These are phyloP conservation scores for Vulpes lagopus DNA, from an alignment of 2,113 vertebrate species.

Conservation along the genomic window DNA sequence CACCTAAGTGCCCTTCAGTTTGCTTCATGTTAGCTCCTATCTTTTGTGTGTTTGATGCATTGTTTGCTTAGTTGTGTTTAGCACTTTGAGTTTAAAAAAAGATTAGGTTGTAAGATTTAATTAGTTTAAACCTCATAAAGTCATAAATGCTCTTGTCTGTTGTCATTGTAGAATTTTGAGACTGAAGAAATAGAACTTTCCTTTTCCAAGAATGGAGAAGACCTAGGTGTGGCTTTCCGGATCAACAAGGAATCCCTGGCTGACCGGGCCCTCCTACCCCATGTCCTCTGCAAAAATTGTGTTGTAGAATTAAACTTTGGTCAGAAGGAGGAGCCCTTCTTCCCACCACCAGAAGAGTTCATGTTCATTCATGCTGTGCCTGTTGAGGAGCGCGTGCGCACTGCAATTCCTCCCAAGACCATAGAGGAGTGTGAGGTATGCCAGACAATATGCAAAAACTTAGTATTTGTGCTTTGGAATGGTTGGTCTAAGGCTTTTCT, in stretches of 20 bases:
- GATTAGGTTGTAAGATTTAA: background rate
- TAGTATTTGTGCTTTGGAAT: background rate
- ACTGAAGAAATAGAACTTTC: slow-evolving; percentile 88
- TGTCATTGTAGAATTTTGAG: slow-evolving; percentile 84
- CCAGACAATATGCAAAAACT: rapidly evolving
- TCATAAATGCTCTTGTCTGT: slow-evolving; percentile 62
- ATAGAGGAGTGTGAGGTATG: slow-evolving; percentile 91
- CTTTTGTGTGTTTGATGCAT: background rate
- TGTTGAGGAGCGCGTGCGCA: slow-evolving; percentile 83
- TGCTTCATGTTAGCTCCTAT: background rate
- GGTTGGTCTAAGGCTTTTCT: background rate
- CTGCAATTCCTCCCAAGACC: slow-evolving; percentile 82
- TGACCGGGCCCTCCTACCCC: slow-evolving; percentile 90
- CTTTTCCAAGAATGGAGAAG: slow-evolving; percentile 92
- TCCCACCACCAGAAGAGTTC: slow-evolving; percentile 87
- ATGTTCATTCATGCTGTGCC: slow-evolving; percentile 86
- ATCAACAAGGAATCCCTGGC: slow-evolving; percentile 83
- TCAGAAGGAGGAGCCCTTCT: slow-evolving; percentile 88
- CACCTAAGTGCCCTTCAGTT: background rate
- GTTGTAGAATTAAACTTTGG: slow-evolving; percentile 90
- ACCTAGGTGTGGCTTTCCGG: slow-evolving; percentile 91
- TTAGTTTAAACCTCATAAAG: background rate
- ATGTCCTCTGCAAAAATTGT: slow-evolving; percentile 92
- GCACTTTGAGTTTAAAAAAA: background rate
- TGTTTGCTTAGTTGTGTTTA: background rate